Conservation (phyloP, 2,888 invertebrate species). For the Aethes cnicana region DNA sequence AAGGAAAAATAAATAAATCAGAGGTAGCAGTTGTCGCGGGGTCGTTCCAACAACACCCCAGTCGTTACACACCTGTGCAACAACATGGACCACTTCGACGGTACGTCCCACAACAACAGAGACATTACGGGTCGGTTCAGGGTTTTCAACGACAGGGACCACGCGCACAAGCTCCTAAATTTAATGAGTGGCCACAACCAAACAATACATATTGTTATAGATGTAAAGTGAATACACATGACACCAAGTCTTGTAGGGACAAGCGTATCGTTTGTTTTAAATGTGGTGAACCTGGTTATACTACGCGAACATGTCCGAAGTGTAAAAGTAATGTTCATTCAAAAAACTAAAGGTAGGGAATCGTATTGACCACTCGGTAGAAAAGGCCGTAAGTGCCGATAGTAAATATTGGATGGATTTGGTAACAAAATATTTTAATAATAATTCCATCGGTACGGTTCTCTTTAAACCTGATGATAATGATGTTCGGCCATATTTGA, state of each 20-base stretch:
- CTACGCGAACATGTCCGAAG: not conserved
- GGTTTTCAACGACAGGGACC: not conserved
- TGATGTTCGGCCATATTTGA: not conserved
- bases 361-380: not conserved
- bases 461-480: not conserved
- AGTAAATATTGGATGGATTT: not conserved
- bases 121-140: not conserved
- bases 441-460: not conserved
- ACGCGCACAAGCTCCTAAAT: not conserved
- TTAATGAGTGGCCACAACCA: not conserved
- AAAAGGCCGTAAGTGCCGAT: not conserved
- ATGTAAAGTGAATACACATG: not conserved
- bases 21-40: not conserved
- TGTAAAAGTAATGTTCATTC: not conserved
- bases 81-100: no score
- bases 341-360: not conserved
- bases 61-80: no score
- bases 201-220: not conserved
- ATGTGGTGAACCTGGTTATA: not conserved
- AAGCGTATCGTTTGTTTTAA: not conserved
- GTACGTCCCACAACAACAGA: not conserved
- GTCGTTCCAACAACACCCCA: no score
- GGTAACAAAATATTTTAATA: not conserved
- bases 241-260: not conserved
- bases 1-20: not conserved